Evolutionary conservation across 1,140 invertebrate genomes (phyloP).

Genomic region (Zaprionus nigranus): DNA sequence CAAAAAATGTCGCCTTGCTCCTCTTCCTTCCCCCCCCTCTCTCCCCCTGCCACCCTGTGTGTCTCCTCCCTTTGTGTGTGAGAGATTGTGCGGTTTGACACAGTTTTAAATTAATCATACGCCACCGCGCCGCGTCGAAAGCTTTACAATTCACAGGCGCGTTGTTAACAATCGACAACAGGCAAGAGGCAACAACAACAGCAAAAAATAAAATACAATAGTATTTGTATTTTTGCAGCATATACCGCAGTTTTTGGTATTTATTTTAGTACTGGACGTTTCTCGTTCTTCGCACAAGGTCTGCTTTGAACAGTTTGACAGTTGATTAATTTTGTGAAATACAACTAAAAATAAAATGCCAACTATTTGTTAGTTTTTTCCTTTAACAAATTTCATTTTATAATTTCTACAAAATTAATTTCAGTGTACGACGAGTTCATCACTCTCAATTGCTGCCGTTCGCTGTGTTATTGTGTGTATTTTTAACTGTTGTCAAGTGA

Average conservation of each 20-base stretch:
- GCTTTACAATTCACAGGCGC: constrained; percentile 61
- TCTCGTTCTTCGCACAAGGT: too few species aligned
- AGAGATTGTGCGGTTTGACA: constrained; percentile 68
- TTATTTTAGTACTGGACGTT: constrained; percentile 10
- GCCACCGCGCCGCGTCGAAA: constrained; percentile 60
- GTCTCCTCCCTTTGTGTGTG: constrained; percentile 6
- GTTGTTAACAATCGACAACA: constrained; percentile 51
- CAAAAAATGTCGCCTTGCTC: constrained; percentile 51
- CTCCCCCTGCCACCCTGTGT: too few species aligned
- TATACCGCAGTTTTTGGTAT: constrained; percentile 4
- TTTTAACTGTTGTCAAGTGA: constrained; percentile 43
- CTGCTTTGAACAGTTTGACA: constrained; percentile 3
- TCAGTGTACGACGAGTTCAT: constrained; percentile 5
- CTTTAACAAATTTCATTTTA: neutral
- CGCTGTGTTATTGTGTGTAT: constrained; percentile 8
- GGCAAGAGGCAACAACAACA: constrained; percentile 35
- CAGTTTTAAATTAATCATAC: constrained; percentile 83
- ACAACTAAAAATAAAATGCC: neutral
- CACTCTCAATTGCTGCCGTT: neutral
- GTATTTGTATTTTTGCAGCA: constrained; percentile 31
- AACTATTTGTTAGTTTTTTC: neutral
- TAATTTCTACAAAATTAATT: neutral
- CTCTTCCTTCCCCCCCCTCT: neutral
- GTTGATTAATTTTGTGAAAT: constrained; percentile 2
- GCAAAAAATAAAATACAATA: constrained; percentile 10